phyloP scores from a whole-genome alignment of 92 coral and sea anemone genomes.

The Pocillopora grandis region DNA sequence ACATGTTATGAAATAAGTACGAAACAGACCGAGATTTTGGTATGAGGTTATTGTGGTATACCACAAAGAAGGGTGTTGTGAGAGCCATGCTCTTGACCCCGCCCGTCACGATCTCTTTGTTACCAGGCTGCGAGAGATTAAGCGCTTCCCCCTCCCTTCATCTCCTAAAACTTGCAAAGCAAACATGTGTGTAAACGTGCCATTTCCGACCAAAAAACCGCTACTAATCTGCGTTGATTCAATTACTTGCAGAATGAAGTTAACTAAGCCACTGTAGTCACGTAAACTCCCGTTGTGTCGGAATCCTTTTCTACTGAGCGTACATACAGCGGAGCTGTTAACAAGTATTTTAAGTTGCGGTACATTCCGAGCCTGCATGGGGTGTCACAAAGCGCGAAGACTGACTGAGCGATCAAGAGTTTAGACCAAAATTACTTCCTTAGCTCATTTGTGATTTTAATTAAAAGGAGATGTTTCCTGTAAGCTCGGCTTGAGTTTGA shows the following conservation, averaged over 20 bases:
- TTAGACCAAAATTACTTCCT: conserved; percentile 33
- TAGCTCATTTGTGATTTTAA: conserved; percentile 30
- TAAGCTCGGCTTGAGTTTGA: conserved; percentile 18
- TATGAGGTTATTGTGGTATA: conserved; percentile 10
- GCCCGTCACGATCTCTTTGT: background rate
- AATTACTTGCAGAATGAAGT: conserved; percentile 18
- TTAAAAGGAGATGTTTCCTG: conserved; percentile 42
- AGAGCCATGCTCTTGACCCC: background rate
- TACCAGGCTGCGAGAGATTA: background rate
- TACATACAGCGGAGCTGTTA: background rate
- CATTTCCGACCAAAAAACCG: conserved; percentile 29
- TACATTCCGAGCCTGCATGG: conserved; percentile 33
- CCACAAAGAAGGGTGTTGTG: conserved; percentile 5
- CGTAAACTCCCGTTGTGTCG: background rate
- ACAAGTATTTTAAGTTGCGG: conserved; percentile 36
- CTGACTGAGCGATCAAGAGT: conserved; percentile 5
- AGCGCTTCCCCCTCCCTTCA: background rate
- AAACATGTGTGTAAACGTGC: conserved; percentile 29
- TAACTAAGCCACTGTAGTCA: conserved; percentile 3
- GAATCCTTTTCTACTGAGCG: background rate
- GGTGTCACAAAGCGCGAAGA: conserved; percentile 18
- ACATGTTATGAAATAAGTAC: background rate
- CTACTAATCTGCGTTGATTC: conserved; percentile 20
- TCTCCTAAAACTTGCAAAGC: background rate
- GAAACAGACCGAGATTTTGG: background rate